These are phyloP conservation scores for Drosophila meridionalis DNA, from an alignment of 2,888 invertebrate species.

Conservation along the genomic window DNA sequence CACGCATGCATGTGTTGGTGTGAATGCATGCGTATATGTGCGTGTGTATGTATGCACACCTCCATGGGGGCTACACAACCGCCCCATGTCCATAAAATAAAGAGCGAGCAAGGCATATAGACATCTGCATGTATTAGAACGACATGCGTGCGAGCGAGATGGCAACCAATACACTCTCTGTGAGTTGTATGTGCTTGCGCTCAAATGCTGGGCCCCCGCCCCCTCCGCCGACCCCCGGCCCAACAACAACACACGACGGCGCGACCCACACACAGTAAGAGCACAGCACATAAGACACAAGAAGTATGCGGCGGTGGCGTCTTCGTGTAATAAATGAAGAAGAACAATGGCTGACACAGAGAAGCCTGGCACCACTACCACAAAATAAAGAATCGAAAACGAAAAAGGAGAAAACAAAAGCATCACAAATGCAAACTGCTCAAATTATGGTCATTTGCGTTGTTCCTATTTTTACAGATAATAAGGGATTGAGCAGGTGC, in stretches of 20 bases:
- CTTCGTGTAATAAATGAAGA: constrained; percentile 72
- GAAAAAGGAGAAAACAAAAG: constrained; percentile 11
- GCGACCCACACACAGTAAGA: constrained; percentile 43
- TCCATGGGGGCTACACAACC: constrained; percentile 44
- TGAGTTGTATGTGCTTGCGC: constrained; percentile 35
- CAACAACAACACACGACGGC: constrained; percentile 14
- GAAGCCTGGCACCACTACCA: constrained; percentile 33
- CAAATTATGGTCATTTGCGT: constrained; percentile 2
- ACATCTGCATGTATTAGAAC: neutral
- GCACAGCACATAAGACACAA: constrained; percentile 24
- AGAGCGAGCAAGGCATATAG: constrained; percentile 49
- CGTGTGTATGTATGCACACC: constrained; percentile 14
- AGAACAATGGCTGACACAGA: constrained; percentile 72
- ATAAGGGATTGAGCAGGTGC: constrained; percentile 20
- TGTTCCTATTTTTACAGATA: constrained; percentile 11
- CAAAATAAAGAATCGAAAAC: neutral
- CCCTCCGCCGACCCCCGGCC: neutral
- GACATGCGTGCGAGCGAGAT: constrained; percentile 33
- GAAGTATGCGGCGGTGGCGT: constrained; percentile 71
- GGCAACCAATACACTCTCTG: constrained; percentile 36
- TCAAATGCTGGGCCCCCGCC: constrained; percentile 30
- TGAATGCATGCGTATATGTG: neutral
- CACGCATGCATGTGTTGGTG: neutral
- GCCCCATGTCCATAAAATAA: constrained; percentile 40
- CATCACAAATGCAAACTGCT: constrained; percentile 10